Conservation (phyloP, 2,113 vertebrate genomes). For the Hippocampus barbouri region DNA sequence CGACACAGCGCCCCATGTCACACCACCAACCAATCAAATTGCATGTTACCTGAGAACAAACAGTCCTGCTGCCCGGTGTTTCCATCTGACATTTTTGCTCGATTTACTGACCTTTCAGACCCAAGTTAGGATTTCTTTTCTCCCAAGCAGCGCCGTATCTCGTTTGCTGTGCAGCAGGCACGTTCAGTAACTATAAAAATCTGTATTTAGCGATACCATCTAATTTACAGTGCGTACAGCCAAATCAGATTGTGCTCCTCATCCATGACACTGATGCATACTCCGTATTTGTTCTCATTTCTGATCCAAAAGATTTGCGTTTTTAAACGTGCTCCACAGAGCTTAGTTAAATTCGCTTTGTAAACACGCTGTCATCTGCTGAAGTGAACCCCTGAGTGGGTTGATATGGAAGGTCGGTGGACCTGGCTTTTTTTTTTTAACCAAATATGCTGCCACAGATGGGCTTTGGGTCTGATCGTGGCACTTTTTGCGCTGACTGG, state of each 20-base stretch:
- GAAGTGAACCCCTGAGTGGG: background rate
- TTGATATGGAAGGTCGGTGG: slow-evolving; percentile 6
- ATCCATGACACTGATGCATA: background rate
- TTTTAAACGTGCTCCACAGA: slow-evolving; percentile 2
- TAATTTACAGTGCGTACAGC: background rate
- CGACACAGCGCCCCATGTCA: too few species aligned
- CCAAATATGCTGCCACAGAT: slow-evolving; percentile 36
- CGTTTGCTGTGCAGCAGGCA: background rate
- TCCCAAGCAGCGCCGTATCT: background rate
- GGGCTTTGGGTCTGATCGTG: slow-evolving; percentile 36
- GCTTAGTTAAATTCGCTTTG: slow-evolving; percentile 15
- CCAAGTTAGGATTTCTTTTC: too few species aligned
- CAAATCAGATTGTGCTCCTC: background rate
- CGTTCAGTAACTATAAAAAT: background rate
- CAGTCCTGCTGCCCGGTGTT: too few species aligned
- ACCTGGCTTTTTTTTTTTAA: slow-evolving; percentile 20
- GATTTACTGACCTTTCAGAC: too few species aligned
- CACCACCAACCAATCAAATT: too few species aligned
- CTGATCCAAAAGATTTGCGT: slow-evolving; percentile 1
- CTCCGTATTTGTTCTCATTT: slow-evolving; percentile 2
- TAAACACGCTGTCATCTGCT: background rate
- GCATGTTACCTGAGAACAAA: too few species aligned
- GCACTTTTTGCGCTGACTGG: slow-evolving; percentile 42
- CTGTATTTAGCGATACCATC: background rate
- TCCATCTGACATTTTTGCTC: too few species aligned